Conservation (phyloP, 2,888 invertebrate species). For the Hirtodrosophila alboralis region DNA sequence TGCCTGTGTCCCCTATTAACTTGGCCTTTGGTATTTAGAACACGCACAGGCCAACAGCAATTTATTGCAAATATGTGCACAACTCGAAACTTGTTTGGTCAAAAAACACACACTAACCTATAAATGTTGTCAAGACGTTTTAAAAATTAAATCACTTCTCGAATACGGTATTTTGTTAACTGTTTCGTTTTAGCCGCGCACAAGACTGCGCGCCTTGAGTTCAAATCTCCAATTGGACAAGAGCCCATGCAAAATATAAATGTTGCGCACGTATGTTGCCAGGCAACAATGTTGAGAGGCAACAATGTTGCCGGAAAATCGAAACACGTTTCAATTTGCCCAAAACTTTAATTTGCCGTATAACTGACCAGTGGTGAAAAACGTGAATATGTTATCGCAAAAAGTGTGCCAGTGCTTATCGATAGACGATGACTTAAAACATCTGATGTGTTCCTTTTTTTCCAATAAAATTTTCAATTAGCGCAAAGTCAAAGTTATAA, state of each 20-base stretch:
- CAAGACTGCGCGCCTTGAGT: constrained; percentile 50
- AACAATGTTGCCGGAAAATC: no score
- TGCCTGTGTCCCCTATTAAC: neutral
- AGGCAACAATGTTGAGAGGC: no score
- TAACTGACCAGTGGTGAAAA: constrained; percentile 24
- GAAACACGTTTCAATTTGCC: no score
- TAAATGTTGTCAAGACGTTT: constrained; percentile 41
- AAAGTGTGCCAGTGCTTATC: constrained; percentile 18
- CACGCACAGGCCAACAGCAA: constrained; percentile 14
- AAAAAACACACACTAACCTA: constrained; percentile 63
- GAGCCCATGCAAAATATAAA: neutral
- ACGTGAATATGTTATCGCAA: constrained; percentile 1
- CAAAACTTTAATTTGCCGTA: no score
- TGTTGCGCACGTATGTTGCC: no score
- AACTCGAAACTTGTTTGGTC: constrained; percentile 58
- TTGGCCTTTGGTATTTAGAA: constrained; percentile 23
- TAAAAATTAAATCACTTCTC: constrained; percentile 29
- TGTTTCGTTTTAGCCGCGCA: constrained; percentile 27
- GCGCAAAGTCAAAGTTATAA: constrained; percentile 11
- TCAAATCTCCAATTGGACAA: constrained; percentile 48
- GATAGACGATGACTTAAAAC: constrained; percentile 42
- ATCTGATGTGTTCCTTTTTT: constrained; percentile 51
- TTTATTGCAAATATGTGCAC: constrained; percentile 23
- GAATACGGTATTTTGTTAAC: constrained; percentile 7
- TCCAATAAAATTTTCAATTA: constrained; percentile 46